Base-by-base conservation (phyloP, 1,140 invertebrate genomes). In the Probaryconus sp. region DNA sequence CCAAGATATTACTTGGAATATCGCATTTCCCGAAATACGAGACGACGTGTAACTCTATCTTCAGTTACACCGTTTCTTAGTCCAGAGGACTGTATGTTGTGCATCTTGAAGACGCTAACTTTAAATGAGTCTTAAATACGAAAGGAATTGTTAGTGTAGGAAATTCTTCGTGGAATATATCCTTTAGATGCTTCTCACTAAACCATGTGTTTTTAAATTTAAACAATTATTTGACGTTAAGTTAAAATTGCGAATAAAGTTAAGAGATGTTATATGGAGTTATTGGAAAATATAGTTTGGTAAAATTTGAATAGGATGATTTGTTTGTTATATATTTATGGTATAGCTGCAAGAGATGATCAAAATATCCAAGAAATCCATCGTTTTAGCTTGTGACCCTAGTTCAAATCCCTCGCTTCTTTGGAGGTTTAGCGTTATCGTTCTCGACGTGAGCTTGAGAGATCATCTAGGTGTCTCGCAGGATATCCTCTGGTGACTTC, bases 341-440 rank as follows among this genome's bases (percentile, higher is more conserved):
- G n/a, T n/a, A n/a, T n/a, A n/a, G n/a, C n/a, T n/a, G n/a, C n/a
- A n/a, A n/a, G n/a, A n/a, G n/a, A n/a, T n/a, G n/a, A 43, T 73
- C 61, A 48, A 51, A 24, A 7, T 10, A 5, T n/a, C 37, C 2
- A 43, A 31, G 31, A 18, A 13, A 21, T 40, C 43, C 43, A 55
- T 56, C 26, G 14, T 13, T 51, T 40, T 13, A 48, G 45, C 11
- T 11, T 31, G 5, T 26, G 26, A 31, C 26, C 28, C 28, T 17
- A 17, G 11, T 17, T 17, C 45, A 53, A 13, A 31, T 64, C 65
- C 63, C 73, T 67, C 56, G 56, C 38, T n/a, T 47, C 50, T 68
- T 11, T 4, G 16, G 10, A 76, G 69, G 73, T 79, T 81, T 77
- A 79, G 67, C 60, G 72, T 80, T 79, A 82, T 81, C 77, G 37